phyloP scores from a whole-genome alignment of 2,888 invertebrate species.

The Volucella zonaria region DNA sequence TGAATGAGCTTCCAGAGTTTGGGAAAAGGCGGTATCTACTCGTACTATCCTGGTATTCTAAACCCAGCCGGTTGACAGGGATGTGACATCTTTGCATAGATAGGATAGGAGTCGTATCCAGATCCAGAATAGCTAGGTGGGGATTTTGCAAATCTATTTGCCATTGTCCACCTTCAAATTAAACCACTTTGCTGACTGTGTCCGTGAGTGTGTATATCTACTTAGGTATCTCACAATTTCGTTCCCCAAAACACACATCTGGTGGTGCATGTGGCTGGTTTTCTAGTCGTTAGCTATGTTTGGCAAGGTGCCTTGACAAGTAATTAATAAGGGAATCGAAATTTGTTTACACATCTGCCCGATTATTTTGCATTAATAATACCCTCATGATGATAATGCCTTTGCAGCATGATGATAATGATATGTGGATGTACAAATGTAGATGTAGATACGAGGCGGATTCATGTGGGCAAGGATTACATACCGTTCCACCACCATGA shows the following conservation, averaged over 20 bases:
- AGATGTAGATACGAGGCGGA: neutral
- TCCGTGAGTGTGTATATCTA: constrained; percentile 7
- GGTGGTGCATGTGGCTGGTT: constrained; percentile 73
- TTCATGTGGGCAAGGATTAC: constrained; percentile 10
- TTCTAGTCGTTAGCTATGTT: constrained; percentile 74
- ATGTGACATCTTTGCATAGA: constrained; percentile 65
- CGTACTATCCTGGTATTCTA: no score
- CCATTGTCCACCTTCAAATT: constrained; percentile 57
- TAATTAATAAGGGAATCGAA: constrained; percentile 78
- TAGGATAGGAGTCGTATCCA: constrained; percentile 26
- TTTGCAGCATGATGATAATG: constrained; percentile 1
- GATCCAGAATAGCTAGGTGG: constrained; percentile 30
- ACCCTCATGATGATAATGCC: constrained; percentile 73
- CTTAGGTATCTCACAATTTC: neutral
- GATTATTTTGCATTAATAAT: constrained; percentile 77
- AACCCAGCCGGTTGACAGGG: neutral
- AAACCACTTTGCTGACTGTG: constrained; percentile 5
- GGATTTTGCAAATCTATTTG: constrained; percentile 68
- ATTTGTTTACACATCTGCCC: constrained; percentile 77
- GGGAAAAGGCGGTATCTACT: neutral
- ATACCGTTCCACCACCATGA: neutral
- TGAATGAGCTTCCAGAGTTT: constrained; percentile 56
- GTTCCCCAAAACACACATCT: constrained; percentile 70
- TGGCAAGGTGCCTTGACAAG: constrained; percentile 77
- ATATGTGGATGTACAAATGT: no score